Evolutionary conservation across 1,140 invertebrate species (phyloP).

Genomic region (Oncopeltus fasciatus): DNA sequence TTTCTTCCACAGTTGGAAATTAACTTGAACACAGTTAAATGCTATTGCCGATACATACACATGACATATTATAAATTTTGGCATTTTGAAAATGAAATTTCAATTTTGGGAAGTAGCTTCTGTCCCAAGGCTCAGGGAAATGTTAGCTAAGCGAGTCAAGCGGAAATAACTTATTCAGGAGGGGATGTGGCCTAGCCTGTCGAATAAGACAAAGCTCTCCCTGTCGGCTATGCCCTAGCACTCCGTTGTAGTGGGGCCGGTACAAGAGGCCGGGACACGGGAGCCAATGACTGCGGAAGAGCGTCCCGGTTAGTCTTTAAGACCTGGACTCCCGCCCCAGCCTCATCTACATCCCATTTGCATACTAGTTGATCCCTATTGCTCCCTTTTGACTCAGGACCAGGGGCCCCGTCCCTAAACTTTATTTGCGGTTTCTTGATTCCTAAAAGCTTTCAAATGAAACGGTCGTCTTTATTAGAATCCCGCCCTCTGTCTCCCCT

Average conservation of each 20-base stretch:
- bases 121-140: too few species aligned
- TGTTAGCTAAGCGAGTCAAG: too few species aligned
- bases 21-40: too few species aligned
- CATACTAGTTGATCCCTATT: conserved; percentile 26
- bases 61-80: too few species aligned
- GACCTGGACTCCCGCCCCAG: background rate
- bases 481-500: background rate
- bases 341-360: conserved; percentile 21
- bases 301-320: background rate
- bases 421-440: conserved; percentile 25
- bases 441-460: conserved; percentile 22
- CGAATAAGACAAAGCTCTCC: background rate
- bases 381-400: conserved; percentile 3
- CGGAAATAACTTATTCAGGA: too few species aligned
- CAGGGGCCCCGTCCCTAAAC: conserved; percentile 12
- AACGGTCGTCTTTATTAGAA: conserved; percentile 22
- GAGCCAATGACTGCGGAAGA: background rate
- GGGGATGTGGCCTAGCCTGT: too few species aligned
- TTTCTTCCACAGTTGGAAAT: too few species aligned
- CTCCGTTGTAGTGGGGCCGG: background rate
- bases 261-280: background rate
- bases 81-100: too few species aligned
- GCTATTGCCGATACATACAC: too few species aligned
- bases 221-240: background rate
- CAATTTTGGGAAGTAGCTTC: too few species aligned